These are phyloP conservation scores for Alloplasta piceator DNA, from an alignment of 2,888 invertebrate species.

Conservation along the genomic window DNA sequence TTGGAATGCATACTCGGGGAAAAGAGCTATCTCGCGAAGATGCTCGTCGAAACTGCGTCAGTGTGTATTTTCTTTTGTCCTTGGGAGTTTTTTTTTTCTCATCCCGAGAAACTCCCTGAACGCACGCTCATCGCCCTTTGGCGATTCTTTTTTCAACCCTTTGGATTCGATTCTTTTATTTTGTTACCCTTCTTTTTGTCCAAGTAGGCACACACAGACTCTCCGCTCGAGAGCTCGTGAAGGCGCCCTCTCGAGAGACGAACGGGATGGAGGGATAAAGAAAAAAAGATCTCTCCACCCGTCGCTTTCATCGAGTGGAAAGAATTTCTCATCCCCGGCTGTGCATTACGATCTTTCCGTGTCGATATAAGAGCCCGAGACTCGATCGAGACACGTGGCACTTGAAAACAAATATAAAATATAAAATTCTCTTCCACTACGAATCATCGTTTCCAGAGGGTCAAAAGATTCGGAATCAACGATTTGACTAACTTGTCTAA, in stretches of 20 bases:
- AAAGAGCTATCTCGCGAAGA: conserved; percentile 58
- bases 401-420: conserved; percentile 4
- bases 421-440: conserved; percentile 30
- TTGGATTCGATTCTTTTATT: conserved; percentile 55
- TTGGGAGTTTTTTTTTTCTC: conserved; percentile 56
- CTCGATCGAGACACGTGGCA: conserved; percentile 18
- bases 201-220: conserved; percentile 57
- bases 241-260: conserved; percentile 33
- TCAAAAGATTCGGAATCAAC: not conserved
- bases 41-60: conserved; percentile 63
- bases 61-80: conserved; percentile 71
- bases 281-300: conserved; percentile 34
- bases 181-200: conserved; percentile 64
- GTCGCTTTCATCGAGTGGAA: conserved; percentile 62
- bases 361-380: conserved; percentile 28
- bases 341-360: not conserved
- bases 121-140: conserved; percentile 37
- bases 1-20: conserved; percentile 66
- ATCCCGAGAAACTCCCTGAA: conserved; percentile 71
- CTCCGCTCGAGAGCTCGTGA: conserved; percentile 34
- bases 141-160: conserved; percentile 26
- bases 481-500: no score
- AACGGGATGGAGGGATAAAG: conserved; percentile 33
- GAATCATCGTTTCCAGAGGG: conserved; percentile 6
- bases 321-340: conserved; percentile 49